Evolutionary conservation across 2,797 vertebrate species (phyloP).

Genomic region (Argyrosomus regius): DNA sequence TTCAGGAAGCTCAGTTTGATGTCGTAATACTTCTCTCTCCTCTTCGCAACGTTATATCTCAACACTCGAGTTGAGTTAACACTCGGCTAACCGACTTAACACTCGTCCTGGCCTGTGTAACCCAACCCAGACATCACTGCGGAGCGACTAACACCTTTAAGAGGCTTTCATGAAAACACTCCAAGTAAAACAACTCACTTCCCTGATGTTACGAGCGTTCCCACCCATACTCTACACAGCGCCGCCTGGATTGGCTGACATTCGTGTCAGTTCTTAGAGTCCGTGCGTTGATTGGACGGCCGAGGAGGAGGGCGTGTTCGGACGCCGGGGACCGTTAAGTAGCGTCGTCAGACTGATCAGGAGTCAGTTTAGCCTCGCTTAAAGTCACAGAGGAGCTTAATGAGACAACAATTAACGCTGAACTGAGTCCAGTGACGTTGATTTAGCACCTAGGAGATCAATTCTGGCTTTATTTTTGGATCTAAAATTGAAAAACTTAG

Average conservation of each 20-base stretch:
- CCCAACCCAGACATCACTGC: not conserved
- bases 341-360: slow-evolving; percentile 30
- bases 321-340: slow-evolving; percentile 55
- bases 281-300: slow-evolving; percentile 66
- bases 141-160: not conserved
- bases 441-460: not conserved
- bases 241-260: slow-evolving; percentile 66
- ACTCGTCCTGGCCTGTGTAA: not conserved
- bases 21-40: slow-evolving; percentile 61
- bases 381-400: not conserved
- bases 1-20: slow-evolving; percentile 74
- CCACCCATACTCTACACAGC: slow-evolving; percentile 58
- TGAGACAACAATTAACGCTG: not conserved
- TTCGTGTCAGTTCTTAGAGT: slow-evolving; percentile 19
- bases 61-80: slow-evolving; percentile 3
- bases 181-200: slow-evolving; percentile 65
- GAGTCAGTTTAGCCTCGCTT: slow-evolving; percentile 17
- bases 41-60: slow-evolving; percentile 1
- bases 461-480: too few relatives aligned
- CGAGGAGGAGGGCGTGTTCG: slow-evolving; percentile 20
- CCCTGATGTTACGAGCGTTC: slow-evolving; percentile 55
- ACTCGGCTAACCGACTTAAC: slow-evolving; percentile 3
- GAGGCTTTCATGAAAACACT: slow-evolving; percentile 36
- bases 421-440: slow-evolving; percentile 2
- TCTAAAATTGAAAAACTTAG: slow-evolving; percentile 30